phyloP scores from a whole-genome alignment of 2,888 invertebrate genomes.

The Idaea aversata region DNA sequence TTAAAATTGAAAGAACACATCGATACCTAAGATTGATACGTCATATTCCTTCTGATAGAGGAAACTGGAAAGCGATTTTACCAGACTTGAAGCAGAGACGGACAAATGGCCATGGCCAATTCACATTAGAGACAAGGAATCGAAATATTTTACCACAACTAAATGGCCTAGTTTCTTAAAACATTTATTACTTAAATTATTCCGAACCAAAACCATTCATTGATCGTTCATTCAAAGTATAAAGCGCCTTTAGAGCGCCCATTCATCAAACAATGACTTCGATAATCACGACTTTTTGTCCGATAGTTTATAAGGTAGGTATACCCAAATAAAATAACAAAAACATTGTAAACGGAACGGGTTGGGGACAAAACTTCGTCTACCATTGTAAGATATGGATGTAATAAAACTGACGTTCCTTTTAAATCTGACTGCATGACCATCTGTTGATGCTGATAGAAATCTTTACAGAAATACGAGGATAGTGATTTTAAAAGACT shows the following conservation, averaged over 20 bases:
- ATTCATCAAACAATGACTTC: background rate
- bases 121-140: too few relatives aligned
- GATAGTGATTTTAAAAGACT: too few relatives aligned
- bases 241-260: background rate
- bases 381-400: slow-evolving; percentile 14
- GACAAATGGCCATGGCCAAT: too few relatives aligned
- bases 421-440: background rate
- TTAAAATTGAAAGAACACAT: too few relatives aligned
- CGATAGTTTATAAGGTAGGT: background rate
- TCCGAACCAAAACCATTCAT: background rate
- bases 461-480: too few relatives aligned
- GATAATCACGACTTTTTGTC: background rate
- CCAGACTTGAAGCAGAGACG: too few relatives aligned
- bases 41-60: too few relatives aligned
- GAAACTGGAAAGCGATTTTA: too few relatives aligned
- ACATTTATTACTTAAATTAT: too few relatives aligned
- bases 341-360: background rate
- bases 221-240: background rate
- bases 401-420: slow-evolving; percentile 6
- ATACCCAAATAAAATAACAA: background rate
- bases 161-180: too few relatives aligned
- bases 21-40: too few relatives aligned
- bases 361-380: slow-evolving; percentile 14
- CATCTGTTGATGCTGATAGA: background rate
- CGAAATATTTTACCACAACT: too few relatives aligned